Conservation (phyloP, 2,797 vertebrate genomes). For the Ispidina lecontei region DNA sequence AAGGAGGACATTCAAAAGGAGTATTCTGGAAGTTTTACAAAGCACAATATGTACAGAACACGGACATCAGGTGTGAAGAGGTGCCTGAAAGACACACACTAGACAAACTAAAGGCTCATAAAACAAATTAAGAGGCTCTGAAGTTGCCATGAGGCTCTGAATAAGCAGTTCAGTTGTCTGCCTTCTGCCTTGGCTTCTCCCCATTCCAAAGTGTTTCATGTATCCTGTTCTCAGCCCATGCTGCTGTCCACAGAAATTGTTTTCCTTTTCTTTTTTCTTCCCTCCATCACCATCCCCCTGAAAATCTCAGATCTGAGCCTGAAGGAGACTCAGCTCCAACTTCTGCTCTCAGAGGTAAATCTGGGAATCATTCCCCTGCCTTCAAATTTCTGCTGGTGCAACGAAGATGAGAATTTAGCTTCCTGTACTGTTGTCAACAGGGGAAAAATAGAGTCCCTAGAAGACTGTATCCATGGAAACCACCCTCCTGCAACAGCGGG, state of each 20-base stretch:
- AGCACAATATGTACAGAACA: neutral
- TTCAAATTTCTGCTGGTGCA: slow-evolving; percentile 49
- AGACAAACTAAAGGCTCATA: neutral
- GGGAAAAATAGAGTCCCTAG: slow-evolving; percentile 30
- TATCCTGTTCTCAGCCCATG: neutral
- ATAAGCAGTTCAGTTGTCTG: neutral
- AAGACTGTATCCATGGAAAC: slow-evolving; percentile 75
- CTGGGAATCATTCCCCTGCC: neutral
- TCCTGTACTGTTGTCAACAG: slow-evolving; percentile 36
- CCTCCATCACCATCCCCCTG: rapidly evolving
- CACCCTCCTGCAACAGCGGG: slow-evolving; percentile 21
- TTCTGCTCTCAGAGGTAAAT: slow-evolving; percentile 14
- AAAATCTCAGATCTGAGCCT: neutral
- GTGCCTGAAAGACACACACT: neutral
- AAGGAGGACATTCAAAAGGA: neutral
- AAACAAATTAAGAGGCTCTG: neutral
- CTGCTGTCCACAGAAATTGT: neutral
- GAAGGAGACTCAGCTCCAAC: neutral
- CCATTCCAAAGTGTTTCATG: neutral
- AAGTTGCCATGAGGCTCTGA: neutral
- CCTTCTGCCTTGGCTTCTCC: neutral
- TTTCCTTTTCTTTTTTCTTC: neutral
- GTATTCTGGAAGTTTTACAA: neutral
- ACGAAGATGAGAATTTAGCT: slow-evolving; percentile 50
- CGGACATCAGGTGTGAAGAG: neutral